A percentile compares a stretch with the other conserved stretches of the same genome.
phyloP scores from a whole-genome alignment of 2,888 invertebrate species.

The Rhorus exstirpatorius region DNA sequence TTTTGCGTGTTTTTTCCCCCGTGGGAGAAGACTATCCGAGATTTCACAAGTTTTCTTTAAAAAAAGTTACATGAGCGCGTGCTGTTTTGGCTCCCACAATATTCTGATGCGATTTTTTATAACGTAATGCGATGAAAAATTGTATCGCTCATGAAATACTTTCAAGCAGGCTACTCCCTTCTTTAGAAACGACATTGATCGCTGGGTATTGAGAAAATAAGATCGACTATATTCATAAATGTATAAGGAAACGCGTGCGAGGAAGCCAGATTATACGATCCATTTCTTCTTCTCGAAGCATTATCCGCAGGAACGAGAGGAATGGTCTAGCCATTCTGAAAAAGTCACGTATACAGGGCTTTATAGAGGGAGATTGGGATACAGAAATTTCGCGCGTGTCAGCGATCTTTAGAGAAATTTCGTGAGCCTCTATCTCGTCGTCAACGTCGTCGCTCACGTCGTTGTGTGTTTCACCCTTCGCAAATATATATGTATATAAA shows the following conservation, averaged over 20 bases:
- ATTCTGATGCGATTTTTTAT: no score
- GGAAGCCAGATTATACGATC: slow-evolving; percentile 36
- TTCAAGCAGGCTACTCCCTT: no score
- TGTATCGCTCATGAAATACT: no score
- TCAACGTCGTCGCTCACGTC: slow-evolving; percentile 43
- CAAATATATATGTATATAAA: background rate
- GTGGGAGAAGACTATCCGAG: no score
- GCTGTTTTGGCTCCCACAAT: no score
- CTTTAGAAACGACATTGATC: no score
- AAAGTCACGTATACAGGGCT: slow-evolving; percentile 44
- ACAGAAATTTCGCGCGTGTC: slow-evolving; percentile 52
- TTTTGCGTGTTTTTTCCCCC: no score
- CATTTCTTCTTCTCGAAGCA: background rate
- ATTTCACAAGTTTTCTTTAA: background rate
- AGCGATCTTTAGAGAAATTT: slow-evolving; percentile 62
- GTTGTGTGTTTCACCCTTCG: slow-evolving; percentile 6
- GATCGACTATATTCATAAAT: background rate
- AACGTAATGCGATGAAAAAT: no score
- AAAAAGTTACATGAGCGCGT: slow-evolving; percentile 24
- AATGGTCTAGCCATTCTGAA: background rate
- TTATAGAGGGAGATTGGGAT: slow-evolving; percentile 25
- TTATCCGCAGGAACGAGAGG: no score
- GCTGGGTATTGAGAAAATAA: no score
- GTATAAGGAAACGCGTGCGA: slow-evolving; percentile 21
- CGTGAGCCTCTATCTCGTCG: slow-evolving; percentile 39